Evolutionary conservation across 2,888 invertebrate species (phyloP), one percentile per base, ranked within the genome.

Genomic region (Plemyria rubiginata): DNA sequence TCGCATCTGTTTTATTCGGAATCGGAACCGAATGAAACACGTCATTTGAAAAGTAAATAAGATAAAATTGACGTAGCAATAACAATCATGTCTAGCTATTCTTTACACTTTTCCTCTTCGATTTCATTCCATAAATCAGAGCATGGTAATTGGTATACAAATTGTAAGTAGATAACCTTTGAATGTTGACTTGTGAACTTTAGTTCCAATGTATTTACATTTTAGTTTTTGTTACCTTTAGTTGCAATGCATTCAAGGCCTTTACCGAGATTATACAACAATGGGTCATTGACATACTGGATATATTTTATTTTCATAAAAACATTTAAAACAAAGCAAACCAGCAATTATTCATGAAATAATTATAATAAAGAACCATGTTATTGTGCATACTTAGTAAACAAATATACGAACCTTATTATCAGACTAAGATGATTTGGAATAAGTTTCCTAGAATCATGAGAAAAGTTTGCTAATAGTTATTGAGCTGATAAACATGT

Each of bases 401-500:
- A 51, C 36, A 52, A 58, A 40, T 22, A n/a, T 41, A 7, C 7
- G 32, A 32, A 32, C 32, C 32, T 3, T 3, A 32, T 32, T 32
- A 8, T 6, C 32, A 32, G 1, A 5, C 4, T 32, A 32, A 22
- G 22, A n/a, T n/a, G n/a, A 46, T 32, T 43, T 41, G 36, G 58
- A 38, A 11, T 46, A 4, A n/a, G 22, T 6, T 15, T 53, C 16
- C 38, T 40, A 52, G 52, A 22, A 50, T 16, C 8, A 32, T 46
- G n/a, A 29, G 28, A 48, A 41, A 38, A 43, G 15, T 53, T 48
- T 60, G 41, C 36, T 41, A 11, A 13, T 13, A 48, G 38, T 55
- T 59, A 53, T 45, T 28, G 15, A 13, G 9, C 29, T 45, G 29
- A 48, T 53, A 59, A 59, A 59, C 46, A 53, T 53, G 52, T 53